Evolutionary conservation across 2,888 invertebrate genomes (phyloP), one percentile per base, ranked within the genome.

Genomic region (Athalia circularis): DNA sequence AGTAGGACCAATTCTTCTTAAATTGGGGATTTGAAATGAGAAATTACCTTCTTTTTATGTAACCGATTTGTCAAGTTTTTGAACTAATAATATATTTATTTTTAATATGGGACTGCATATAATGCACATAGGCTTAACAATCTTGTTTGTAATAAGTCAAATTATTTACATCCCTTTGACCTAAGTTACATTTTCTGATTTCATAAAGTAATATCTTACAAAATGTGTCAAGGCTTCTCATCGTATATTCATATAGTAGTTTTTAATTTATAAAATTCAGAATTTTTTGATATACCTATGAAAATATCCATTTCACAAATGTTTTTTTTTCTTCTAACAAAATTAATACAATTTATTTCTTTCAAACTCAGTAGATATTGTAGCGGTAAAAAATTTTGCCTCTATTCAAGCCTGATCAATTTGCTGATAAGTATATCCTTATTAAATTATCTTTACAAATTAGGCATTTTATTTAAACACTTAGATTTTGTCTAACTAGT

Each of bases 401-500:
- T 48, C 13, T 65, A 13, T 15, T 52, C 7, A 67, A 52, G 29
- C 54, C 52, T 52, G 11, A 29, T 54, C 11, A 47, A 64, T 61
- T n/a, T 13, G 13, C 47, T 7, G 48, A 65, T 29, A 29, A 29
- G 2, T 29, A 29, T 52, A 29, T 52, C 54, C 50, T 54, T 50
- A 68, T 52, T 9, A 7, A 52, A 52, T 68, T 11, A 68, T 52
- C 54, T 43, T 11, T 54, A 52, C 68, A 68, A 68, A 29, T 68
- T 29, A 68, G 68, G 9, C 6, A 54, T 29, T 0, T 29, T 29
- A 1, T 54, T 54, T 3, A 67, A 54, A 52, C 52, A 50, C 29
- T 52, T 29, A 29, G 5, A 52, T 8, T 13, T 43, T 3, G 15
- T 65, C n/a, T 47, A 47, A 48, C n/a, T 47, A 13, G 8, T 11